Percentiles rank a stretch among this genome's conserved stretches.
phyloP scores from a whole-genome alignment of 2,797 vertebrate genomes.

The Echeneis naucrates region DNA sequence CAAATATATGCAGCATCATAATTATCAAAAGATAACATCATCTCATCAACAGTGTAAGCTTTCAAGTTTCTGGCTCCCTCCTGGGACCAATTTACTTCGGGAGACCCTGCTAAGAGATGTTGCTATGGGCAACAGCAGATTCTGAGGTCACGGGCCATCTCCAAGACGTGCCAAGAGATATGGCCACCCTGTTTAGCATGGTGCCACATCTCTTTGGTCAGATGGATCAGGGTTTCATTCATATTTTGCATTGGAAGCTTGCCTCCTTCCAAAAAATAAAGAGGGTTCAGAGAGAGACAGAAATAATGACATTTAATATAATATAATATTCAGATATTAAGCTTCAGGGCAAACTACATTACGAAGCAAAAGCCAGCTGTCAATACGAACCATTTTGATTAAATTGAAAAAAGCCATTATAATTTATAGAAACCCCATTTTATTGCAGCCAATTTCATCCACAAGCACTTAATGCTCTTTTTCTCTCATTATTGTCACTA shows the following conservation, averaged over 20 bases:
- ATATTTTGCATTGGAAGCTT: not conserved
- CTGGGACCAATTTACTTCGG: conserved; percentile 1
- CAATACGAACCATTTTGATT: not conserved
- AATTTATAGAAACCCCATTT: not conserved
- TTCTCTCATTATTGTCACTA: not conserved
- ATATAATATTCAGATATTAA: conserved; percentile 1
- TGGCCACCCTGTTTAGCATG: not conserved
- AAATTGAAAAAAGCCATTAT: not conserved
- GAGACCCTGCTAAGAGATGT: no score
- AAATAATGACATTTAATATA: not conserved
- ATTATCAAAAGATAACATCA: conserved; percentile 39
- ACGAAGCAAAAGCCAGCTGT: not conserved
- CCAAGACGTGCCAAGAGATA: not conserved
- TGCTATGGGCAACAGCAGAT: not conserved
- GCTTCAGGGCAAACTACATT: not conserved
- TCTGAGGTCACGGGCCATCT: not conserved
- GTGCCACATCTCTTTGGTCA: not conserved
- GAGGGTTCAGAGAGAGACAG: not conserved
- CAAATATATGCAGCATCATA: conserved; percentile 4
- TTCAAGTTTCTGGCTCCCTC: conserved; percentile 32
- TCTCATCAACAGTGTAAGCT: conserved; percentile 44
- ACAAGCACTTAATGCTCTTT: not conserved
- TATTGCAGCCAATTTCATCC: not conserved
- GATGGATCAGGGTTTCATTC: conserved; percentile 4
- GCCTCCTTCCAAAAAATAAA: not conserved